A percentile compares a stretch with the other conserved stretches of the same genome.
Evolutionary conservation across 2,888 invertebrate genomes (phyloP).

Genomic region (Agonum fuliginosum): DNA sequence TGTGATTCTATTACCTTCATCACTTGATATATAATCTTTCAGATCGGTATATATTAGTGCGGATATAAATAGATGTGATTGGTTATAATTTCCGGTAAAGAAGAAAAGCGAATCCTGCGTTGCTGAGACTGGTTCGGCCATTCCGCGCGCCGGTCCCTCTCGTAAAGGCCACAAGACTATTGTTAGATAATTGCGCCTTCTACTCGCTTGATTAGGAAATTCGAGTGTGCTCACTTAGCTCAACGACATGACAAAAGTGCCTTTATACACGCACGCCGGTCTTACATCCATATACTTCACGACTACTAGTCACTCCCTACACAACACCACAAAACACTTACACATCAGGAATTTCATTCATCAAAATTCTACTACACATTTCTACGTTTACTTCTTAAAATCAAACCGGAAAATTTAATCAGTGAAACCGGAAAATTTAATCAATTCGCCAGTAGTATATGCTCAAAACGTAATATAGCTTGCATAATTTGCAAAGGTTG

Average conservation of each 20-base stretch:
- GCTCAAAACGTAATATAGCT: no score
- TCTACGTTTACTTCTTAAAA: no score
- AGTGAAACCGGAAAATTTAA: no score
- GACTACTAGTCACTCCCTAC: background rate
- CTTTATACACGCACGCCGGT: constrained; percentile 51
- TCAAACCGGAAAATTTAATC: no score
- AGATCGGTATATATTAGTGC: no score
- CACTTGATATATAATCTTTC: no score
- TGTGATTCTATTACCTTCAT: no score
- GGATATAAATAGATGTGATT: no score
- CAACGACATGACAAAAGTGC: constrained; percentile 63
- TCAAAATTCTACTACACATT: no score
- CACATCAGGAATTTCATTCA: no score
- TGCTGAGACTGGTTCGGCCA: background rate
- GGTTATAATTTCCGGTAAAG: background rate
- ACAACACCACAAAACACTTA: background rate
- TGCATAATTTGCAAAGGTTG: no score
- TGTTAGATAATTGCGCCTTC: constrained; percentile 62
- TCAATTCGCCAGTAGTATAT: no score
- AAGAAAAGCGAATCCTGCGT: background rate
- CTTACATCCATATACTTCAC: background rate
- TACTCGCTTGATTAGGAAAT: constrained; percentile 62
- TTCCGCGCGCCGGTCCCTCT: constrained; percentile 44
- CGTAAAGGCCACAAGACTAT: constrained; percentile 61
- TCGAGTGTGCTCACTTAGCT: constrained; percentile 62